phyloP scores from a whole-genome alignment of 2,888 invertebrate genomes.

The Melinaea marsaeus region DNA sequence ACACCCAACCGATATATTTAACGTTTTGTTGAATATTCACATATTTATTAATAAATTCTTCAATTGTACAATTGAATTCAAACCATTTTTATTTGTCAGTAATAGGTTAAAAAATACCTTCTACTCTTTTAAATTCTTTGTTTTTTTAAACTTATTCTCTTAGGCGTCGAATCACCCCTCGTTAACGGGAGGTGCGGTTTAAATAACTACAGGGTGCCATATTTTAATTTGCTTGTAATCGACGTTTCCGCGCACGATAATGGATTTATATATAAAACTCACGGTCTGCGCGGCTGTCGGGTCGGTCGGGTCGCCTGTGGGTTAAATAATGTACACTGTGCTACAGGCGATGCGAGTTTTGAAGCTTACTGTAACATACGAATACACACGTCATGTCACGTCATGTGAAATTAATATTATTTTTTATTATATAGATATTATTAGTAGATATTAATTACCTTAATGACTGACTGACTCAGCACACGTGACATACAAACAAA shows the following conservation, averaged over 20 bases:
- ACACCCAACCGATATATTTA: background rate
- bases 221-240: slow-evolving; percentile 46
- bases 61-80: too few species aligned
- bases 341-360: too few species aligned
- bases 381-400: too few species aligned
- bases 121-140: too few species aligned
- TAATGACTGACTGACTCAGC: background rate
- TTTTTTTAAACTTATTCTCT: background rate
- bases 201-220: slow-evolving; percentile 44
- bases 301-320: background rate
- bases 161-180: slow-evolving; percentile 39
- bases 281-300: background rate
- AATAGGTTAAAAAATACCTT: too few species aligned
- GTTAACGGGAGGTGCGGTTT: slow-evolving; percentile 37
- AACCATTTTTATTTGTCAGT: too few species aligned
- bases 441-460: too few species aligned
- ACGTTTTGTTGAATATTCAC: slow-evolving; percentile 17
- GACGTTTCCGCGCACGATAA: slow-evolving; percentile 9
- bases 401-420: too few species aligned
- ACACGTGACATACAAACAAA: slow-evolving; percentile 24
- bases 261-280: background rate
- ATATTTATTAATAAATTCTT: too few species aligned
- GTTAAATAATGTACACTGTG: too few species aligned
- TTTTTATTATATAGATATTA: too few species aligned
- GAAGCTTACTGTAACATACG: too few species aligned